Conservation (phyloP, 2,113 vertebrate species). For the Glaucidium brasilianum region DNA sequence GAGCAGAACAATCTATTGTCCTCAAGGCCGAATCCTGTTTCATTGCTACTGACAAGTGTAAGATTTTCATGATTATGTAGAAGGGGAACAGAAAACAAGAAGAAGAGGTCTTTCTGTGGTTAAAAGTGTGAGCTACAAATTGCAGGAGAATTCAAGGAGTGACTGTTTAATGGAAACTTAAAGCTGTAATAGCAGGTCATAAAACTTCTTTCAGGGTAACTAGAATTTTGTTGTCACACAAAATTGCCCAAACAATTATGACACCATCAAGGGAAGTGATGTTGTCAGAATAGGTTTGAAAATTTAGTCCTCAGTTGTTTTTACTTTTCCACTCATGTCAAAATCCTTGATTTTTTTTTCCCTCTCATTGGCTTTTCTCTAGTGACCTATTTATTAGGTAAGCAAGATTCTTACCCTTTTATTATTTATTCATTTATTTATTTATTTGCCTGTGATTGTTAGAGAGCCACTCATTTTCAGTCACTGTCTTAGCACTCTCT, state of each 20-base stretch:
- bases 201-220: neutral
- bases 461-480: neutral
- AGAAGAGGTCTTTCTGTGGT: neutral
- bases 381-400: neutral
- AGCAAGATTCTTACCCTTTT: neutral
- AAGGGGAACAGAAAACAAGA: neutral
- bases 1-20: neutral
- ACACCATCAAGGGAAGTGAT: neutral
- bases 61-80: neutral
- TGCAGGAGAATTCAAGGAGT: neutral
- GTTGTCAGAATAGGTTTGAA: neutral
- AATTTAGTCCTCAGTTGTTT: neutral
- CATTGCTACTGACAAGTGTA: neutral
- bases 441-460: neutral
- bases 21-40: neutral
- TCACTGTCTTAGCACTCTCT: neutral
- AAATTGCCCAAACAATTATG: constrained; percentile 2
- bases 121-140: neutral
- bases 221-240: neutral
- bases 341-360: neutral
- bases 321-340: neutral
- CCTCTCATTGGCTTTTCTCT: neutral
- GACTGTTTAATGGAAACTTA: neutral
- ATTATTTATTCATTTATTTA: neutral
- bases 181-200: neutral